These are phyloP conservation scores for Pachyramphus minor DNA, from an alignment of 2,113 vertebrate species.

Conservation along the genomic window DNA sequence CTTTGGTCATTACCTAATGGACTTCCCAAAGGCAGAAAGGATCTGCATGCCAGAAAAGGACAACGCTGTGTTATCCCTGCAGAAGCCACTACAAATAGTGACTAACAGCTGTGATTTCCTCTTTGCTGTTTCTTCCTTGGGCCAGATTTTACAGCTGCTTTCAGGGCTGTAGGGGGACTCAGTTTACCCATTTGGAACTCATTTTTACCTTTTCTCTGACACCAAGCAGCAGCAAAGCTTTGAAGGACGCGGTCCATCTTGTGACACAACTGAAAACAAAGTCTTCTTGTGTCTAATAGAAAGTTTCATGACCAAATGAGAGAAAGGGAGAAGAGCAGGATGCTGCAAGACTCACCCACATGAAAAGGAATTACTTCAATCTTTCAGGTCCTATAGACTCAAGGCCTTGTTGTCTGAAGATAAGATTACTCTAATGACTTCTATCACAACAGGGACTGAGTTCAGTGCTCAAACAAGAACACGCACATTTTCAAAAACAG, in stretches of 20 bases:
- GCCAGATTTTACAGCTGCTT: neutral
- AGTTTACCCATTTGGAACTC: neutral
- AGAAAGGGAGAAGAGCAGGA: neutral
- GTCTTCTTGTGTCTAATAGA: neutral
- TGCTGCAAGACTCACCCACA: neutral
- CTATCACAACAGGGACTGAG: neutral
- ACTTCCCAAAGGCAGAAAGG: neutral
- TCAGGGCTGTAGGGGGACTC: neutral
- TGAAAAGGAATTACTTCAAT: neutral
- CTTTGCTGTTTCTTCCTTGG: neutral
- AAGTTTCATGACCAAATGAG: neutral
- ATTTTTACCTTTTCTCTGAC: neutral
- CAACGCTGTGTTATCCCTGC: neutral
- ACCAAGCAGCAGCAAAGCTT: neutral
- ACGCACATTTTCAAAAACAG: neutral
- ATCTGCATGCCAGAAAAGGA: neutral
- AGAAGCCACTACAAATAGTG: neutral
- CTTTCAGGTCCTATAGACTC: neutral
- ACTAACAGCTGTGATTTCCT: neutral
- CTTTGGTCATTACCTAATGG: neutral
- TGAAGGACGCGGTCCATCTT: neutral
- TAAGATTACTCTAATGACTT: neutral
- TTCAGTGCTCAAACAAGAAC: neutral
- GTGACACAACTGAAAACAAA: neutral
- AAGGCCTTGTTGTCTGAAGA: neutral